A percentile compares a stretch with the other conserved stretches of the same genome.
Evolutionary conservation across 2,797 vertebrate genomes (phyloP).

Genomic region (Synaphobranchus kaupii): DNA sequence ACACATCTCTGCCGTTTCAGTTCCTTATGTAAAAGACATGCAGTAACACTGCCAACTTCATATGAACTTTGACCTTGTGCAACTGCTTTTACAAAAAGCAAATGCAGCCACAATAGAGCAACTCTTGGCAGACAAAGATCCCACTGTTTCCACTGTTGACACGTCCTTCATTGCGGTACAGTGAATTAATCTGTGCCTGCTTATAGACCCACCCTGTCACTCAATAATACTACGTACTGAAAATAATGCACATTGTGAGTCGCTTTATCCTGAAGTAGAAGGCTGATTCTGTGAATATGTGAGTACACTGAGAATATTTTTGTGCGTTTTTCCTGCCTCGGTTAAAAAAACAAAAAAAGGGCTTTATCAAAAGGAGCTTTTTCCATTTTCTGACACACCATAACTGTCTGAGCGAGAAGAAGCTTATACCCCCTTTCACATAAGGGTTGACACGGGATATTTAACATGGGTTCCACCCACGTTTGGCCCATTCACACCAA

Average conservation of each 20-base stretch:
- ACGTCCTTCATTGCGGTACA: neutral
- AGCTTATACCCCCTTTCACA: too few relatives aligned
- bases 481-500: too few relatives aligned
- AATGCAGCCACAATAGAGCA: constrained; percentile 4
- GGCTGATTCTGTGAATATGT: neutral
- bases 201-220: neutral
- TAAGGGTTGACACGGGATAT: too few relatives aligned
- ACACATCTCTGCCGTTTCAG: constrained; percentile 21
- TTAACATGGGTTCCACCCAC: too few relatives aligned
- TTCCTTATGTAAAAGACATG: neutral
- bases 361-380: neutral
- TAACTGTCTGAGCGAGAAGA: too few relatives aligned
- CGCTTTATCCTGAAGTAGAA: neutral
- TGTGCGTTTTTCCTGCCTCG: neutral
- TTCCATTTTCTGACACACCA: neutral
- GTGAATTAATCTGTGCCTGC: neutral
- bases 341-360: neutral
- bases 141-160: neutral
- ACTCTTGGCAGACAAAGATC: neutral
- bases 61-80: neutral
- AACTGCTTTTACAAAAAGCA: neutral
- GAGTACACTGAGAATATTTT: neutral
- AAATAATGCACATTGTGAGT: neutral
- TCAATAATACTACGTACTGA: neutral
- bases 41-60: constrained; percentile 7